These are phyloP conservation scores for Anaspis maculata DNA, from an alignment of 2,888 invertebrate species.

Conservation along the genomic window DNA sequence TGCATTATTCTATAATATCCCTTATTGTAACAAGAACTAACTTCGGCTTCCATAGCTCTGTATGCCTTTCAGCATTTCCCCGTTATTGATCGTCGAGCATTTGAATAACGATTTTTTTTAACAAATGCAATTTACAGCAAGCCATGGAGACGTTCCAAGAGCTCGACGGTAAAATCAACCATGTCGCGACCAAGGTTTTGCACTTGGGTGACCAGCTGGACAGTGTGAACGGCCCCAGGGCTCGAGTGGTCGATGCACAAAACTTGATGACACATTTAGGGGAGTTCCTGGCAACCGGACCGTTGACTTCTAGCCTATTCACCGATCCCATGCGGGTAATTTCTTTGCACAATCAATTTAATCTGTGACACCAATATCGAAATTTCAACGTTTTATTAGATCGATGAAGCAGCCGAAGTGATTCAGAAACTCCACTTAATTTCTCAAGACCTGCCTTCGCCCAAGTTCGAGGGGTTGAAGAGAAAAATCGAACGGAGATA, in stretches of 20 bases:
- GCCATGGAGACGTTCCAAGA: slow-evolving; percentile 85
- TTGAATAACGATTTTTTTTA: too few relatives aligned
- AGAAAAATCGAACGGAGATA: slow-evolving; percentile 83
- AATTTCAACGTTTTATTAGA: slow-evolving; percentile 43
- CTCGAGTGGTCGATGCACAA: slow-evolving; percentile 91
- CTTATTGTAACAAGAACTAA: too few relatives aligned
- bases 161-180: slow-evolving; percentile 90
- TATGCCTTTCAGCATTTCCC: too few relatives aligned
- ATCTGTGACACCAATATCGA: slow-evolving; percentile 1
- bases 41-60: too few relatives aligned
- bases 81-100: too few relatives aligned
- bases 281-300: slow-evolving; percentile 82
- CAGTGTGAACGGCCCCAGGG: slow-evolving; percentile 89
- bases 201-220: slow-evolving; percentile 98
- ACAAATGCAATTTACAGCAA: slow-evolving; percentile 42
- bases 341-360: background rate
- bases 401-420: slow-evolving; percentile 93
- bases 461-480: slow-evolving; percentile 79
- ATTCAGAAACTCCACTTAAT: slow-evolving; percentile 95
- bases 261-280: slow-evolving; percentile 85
- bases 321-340: slow-evolving; percentile 69
- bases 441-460: slow-evolving; percentile 86
- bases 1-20: too few relatives aligned
- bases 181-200: slow-evolving; percentile 93
- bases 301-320: slow-evolving; percentile 77